These are phyloP conservation scores for Nymphalis io DNA, from an alignment of 1,140 invertebrate genomes.

Conservation along the genomic window DNA sequence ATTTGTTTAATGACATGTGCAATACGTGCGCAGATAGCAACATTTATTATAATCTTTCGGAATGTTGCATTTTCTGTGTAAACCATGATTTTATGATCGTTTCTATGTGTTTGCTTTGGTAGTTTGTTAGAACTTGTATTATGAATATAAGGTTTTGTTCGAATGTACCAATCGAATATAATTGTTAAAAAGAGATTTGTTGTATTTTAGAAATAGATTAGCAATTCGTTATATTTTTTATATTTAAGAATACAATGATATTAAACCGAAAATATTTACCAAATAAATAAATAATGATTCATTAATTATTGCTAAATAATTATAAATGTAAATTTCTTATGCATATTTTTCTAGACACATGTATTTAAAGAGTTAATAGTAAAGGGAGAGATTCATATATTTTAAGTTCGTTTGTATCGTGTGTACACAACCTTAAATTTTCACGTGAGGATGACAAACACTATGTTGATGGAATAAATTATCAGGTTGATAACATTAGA, in stretches of 20 bases:
- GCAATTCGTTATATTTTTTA: no score
- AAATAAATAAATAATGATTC: not conserved
- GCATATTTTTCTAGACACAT: no score
- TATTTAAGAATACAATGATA: not conserved
- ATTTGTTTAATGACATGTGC: constrained; percentile 19
- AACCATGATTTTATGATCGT: not conserved
- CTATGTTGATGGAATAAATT: constrained; percentile 16
- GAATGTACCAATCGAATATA: no score
- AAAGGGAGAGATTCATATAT: no score
- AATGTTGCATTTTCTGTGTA: not conserved
- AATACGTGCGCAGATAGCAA: constrained; percentile 8
- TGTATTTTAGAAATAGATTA: no score
- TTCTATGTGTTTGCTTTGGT: no score
- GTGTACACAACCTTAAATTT: constrained; percentile 11
- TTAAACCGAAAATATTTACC: not conserved
- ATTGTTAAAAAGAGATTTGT: no score
- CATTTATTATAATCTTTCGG: constrained; percentile 8
- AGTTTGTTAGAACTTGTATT: no score
- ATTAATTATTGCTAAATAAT: no score
- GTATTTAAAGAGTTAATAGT: no score
- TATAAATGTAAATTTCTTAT: no score
- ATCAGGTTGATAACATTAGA: constrained; percentile 19
- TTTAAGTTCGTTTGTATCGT: not conserved
- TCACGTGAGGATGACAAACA: constrained; percentile 23
- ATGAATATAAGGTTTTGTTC: no score